A percentile compares a stretch with the other conserved stretches of the same genome.
phyloP scores from a whole-genome alignment of 2,888 invertebrate species.

The Papilio demoleus region DNA sequence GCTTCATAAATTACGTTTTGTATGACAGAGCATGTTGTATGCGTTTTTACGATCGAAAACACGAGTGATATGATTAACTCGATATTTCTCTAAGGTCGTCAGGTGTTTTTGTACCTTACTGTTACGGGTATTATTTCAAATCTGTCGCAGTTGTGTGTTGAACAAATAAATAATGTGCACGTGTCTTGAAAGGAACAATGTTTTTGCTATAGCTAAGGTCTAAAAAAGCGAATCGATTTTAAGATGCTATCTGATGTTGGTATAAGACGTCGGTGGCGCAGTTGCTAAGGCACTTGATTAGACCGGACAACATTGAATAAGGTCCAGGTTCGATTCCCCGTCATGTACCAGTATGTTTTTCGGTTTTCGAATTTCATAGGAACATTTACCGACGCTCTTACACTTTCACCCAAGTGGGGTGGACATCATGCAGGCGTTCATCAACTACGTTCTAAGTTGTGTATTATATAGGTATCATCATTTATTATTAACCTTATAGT shows the following conservation, averaged over 20 bases:
- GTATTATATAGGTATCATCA: neutral
- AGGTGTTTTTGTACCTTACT: constrained; percentile 47
- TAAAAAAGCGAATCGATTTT: constrained; percentile 10
- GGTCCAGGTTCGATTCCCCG: no score
- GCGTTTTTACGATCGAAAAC: constrained; percentile 55
- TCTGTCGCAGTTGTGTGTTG: constrained; percentile 20
- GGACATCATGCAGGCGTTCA: no score
- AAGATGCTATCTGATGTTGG: neutral
- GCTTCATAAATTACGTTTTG: constrained; percentile 75
- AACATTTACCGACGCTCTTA: no score
- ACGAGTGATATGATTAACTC: constrained; percentile 50
- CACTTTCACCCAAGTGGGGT: no score
- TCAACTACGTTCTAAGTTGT: no score
- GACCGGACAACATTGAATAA: no score
- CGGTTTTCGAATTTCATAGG: no score
- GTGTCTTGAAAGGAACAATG: constrained; percentile 4
- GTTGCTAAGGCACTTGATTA: no score
- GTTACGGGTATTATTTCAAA: constrained; percentile 35
- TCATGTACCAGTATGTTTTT: no score
- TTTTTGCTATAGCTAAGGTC: constrained; percentile 24
- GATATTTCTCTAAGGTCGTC: constrained; percentile 52
- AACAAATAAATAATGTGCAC: constrained; percentile 22
- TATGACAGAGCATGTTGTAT: constrained; percentile 77
- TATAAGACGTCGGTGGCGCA: neutral
- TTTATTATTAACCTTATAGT: constrained; percentile 10